Conservation (phyloP, 2,797 vertebrate species). For the Masticophis lateralis region DNA sequence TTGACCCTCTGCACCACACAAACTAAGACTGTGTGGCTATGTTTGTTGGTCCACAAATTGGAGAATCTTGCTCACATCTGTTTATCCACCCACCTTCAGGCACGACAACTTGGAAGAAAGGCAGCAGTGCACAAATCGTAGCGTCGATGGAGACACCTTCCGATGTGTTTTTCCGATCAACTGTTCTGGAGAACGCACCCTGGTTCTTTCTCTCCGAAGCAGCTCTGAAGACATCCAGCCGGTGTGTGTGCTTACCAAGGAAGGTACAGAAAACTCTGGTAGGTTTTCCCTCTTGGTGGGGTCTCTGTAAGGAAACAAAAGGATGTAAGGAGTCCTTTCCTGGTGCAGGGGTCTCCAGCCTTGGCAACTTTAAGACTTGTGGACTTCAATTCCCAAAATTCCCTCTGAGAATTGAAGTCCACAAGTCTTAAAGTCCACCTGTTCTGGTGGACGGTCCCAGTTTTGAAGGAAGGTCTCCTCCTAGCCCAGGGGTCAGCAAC, state of each 20-base stretch:
- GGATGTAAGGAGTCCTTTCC: neutral
- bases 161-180: conserved; percentile 61
- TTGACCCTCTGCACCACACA: neutral
- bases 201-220: conserved; percentile 48
- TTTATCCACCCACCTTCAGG: conserved; percentile 50
- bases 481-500: too few relatives aligned
- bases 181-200: neutral
- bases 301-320: neutral
- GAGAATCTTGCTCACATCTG: neutral
- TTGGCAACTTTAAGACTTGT: too few relatives aligned
- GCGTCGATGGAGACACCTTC: conserved; percentile 43
- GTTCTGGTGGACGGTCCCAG: neutral
- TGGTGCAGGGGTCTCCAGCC: too few relatives aligned
- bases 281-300: neutral
- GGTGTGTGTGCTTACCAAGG: conserved; percentile 36
- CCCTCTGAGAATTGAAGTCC: too few relatives aligned
- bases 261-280: conserved; percentile 42
- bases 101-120: conserved; percentile 45
- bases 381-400: too few relatives aligned
- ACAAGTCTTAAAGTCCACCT: too few relatives aligned
- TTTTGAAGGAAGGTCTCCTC: neutral
- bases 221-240: conserved; percentile 49
- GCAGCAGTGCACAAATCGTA: conserved; percentile 57
- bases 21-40: neutral
- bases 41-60: neutral